Conservation (phyloP, 2,888 invertebrate species). For the Xanthia icteritia region DNA sequence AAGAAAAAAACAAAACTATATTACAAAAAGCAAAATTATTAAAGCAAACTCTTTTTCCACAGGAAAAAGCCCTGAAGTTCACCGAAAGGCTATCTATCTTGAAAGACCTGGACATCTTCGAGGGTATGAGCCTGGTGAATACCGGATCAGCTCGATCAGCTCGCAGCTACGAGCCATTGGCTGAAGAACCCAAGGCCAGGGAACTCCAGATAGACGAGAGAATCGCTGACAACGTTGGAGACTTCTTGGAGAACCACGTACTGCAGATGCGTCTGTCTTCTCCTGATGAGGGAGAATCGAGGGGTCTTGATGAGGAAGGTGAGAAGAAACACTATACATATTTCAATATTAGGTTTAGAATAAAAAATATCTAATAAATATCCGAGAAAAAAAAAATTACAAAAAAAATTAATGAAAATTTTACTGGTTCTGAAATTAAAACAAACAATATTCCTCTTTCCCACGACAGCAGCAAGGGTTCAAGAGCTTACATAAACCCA, state of each 20-base stretch:
- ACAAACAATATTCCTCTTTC: background rate
- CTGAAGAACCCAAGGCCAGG: conserved; percentile 85
- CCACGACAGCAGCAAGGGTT: background rate
- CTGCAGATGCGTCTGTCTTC: conserved; percentile 86
- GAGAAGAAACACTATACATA: conserved; percentile 39
- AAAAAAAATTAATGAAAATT: background rate
- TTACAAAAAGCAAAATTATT: background rate
- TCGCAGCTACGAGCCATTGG: conserved; percentile 85
- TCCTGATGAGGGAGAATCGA: conserved; percentile 80
- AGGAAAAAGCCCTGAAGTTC: conserved; percentile 91
- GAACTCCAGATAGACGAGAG: conserved; percentile 86
- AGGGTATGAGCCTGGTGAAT: conserved; percentile 88
- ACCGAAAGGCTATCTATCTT: conserved; percentile 90
- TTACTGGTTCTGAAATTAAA: background rate
- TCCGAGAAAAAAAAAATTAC: background rate
- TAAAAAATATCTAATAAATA: background rate
- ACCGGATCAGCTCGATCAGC: conserved; percentile 88
- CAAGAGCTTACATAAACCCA: conserved; percentile 38
- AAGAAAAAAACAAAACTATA: background rate
- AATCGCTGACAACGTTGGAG: conserved; percentile 85
- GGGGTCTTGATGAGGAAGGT: conserved; percentile 88
- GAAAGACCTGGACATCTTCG: conserved; percentile 87
- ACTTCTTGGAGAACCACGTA: conserved; percentile 87
- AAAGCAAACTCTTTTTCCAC: conserved; percentile 62
- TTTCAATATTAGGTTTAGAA: conserved; percentile 22